Percentiles rank a stretch among this genome's conserved stretches.
These are phyloP conservation scores for Urosaurus nigricauda DNA, from an alignment of 2,797 vertebrate genomes.

Conservation along the genomic window DNA sequence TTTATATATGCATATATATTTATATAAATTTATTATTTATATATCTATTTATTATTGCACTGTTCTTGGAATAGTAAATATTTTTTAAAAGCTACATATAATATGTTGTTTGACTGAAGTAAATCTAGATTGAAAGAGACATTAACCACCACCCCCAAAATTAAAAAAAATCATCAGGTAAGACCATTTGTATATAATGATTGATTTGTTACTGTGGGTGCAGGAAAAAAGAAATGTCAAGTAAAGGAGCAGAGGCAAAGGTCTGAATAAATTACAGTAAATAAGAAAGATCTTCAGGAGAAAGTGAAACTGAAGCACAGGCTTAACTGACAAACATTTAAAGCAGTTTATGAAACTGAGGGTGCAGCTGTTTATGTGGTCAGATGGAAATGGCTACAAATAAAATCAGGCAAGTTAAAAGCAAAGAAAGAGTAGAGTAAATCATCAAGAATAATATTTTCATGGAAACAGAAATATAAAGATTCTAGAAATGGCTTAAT, in stretches of 20 bases:
- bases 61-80: slow-evolving; percentile 20
- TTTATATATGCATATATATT: background rate
- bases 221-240: background rate
- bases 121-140: slow-evolving; percentile 23
- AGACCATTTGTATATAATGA: background rate
- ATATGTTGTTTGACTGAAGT: background rate
- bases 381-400: background rate
- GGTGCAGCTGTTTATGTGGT: no score
- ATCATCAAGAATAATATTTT: background rate
- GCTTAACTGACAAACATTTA: background rate
- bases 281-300: background rate
- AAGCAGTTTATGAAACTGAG: background rate
- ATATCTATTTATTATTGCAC: background rate
- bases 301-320: background rate
- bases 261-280: background rate
- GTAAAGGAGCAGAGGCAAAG: background rate
- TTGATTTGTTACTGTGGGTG: background rate
- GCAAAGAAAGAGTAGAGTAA: background rate
- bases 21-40: background rate
- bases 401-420: background rate
- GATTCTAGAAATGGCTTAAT: background rate
- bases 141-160: slow-evolving; percentile 1
- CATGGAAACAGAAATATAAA: background rate
- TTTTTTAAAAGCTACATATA: background rate
- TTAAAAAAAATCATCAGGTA: slow-evolving; percentile 23